Evolutionary conservation across 1,140 invertebrate species (phyloP).

Genomic region (Lepeophtheirus salmonis): DNA sequence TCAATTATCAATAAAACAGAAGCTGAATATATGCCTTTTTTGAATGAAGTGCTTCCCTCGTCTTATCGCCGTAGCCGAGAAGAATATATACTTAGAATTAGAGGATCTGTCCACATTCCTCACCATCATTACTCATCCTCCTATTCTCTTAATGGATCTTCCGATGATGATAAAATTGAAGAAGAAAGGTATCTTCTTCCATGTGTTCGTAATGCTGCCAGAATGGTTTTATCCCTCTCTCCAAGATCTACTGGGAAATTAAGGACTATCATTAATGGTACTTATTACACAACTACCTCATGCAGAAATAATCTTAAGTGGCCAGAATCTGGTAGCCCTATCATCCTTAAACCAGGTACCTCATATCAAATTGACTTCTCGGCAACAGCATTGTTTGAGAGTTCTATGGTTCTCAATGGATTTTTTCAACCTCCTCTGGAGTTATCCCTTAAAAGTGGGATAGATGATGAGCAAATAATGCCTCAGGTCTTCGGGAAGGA

Average conservation of each 20-base stretch:
- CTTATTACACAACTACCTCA: not conserved
- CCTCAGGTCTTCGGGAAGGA: not conserved
- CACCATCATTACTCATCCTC: conserved; percentile 50
- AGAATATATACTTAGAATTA: conserved; percentile 20
- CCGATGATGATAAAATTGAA: conserved; percentile 3
- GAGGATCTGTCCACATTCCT: conserved; percentile 50
- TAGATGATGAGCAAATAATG: not conserved
- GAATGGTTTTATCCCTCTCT: not conserved
- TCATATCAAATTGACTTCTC: conserved; percentile 19
- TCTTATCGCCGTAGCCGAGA: conserved; percentile 44
- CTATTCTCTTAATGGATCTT: conserved; percentile 40
- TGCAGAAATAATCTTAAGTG: not conserved
- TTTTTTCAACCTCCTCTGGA: conserved; percentile 15
- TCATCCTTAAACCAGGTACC: conserved; percentile 31
- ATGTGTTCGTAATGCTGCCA: not conserved
- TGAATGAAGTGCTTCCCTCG: conserved; percentile 41
- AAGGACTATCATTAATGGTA: not conserved
- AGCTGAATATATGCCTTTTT: conserved; percentile 47
- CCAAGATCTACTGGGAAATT: not conserved
- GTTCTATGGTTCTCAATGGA: conserved; percentile 16
- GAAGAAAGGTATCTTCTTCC: not conserved
- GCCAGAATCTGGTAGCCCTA: conserved; percentile 33
- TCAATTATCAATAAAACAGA: conserved; percentile 62
- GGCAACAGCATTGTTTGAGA: conserved; percentile 11
- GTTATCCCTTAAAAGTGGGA: not conserved